These are phyloP conservation scores for Agrotis exclamationis DNA, from an alignment of 2,888 invertebrate species.

Conservation along the genomic window DNA sequence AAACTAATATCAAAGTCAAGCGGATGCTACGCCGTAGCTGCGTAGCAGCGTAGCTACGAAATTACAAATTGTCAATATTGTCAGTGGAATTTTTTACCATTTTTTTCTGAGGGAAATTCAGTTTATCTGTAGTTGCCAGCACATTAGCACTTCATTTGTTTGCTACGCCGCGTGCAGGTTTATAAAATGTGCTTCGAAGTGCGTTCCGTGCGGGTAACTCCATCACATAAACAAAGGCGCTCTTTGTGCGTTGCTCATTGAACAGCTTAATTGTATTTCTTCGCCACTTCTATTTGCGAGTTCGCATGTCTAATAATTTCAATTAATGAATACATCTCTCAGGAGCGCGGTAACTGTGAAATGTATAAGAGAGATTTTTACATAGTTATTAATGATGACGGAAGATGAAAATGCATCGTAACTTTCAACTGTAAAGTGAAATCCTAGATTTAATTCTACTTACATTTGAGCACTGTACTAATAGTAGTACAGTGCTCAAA, in stretches of 20 bases:
- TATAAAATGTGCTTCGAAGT: constrained; percentile 54
- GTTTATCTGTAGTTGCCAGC: background rate
- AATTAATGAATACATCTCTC: constrained; percentile 65
- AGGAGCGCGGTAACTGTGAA: constrained; percentile 27
- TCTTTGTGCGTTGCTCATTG: constrained; percentile 85
- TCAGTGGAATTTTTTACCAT: background rate
- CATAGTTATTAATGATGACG: background rate
- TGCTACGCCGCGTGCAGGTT: constrained; percentile 4
- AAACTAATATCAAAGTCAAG: background rate
- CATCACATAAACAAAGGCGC: constrained; percentile 82
- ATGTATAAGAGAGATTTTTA: constrained; percentile 7
- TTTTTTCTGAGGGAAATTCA: background rate
- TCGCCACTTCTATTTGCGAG: constrained; percentile 77
- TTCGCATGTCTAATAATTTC: constrained; percentile 80
- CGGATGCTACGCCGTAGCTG: constrained; percentile 36
- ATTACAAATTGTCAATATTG: constrained; percentile 10
- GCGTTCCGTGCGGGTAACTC: constrained; percentile 77
- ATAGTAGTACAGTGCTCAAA: background rate
- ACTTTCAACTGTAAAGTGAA: background rate
- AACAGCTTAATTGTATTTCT: constrained; percentile 88
- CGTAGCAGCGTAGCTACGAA: constrained; percentile 32
- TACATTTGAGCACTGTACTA: background rate
- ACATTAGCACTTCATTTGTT: constrained; percentile 31
- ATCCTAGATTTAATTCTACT: background rate
- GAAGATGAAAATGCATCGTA: background rate